Evolutionary conservation across 2,113 vertebrate species (phyloP), one percentile per base, ranked within the genome.

Genomic region (Hypomesus transpacificus): DNA sequence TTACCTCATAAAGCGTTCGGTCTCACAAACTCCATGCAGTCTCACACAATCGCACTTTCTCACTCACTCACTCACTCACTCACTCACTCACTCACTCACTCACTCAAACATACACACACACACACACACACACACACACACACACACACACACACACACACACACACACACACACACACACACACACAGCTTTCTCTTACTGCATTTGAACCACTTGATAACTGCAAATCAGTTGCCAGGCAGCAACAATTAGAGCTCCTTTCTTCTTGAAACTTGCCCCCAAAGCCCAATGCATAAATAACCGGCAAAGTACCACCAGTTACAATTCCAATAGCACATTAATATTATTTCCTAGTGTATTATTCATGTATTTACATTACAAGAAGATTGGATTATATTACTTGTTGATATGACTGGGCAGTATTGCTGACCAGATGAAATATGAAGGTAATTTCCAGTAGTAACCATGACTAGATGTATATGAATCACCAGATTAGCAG

Each of bases 401-500:
- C 70, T 58, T 50, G 77, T 82, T 59, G 77, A 71, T 68, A 80
- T 75, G 52, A 65, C 0, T 28, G 70, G 74, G 73, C 56, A 69
- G 65, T 54, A 70, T 54, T 71, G 3, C 22, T 74, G 74, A 88
- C 75, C 77, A 54, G 75, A 66, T 26, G 73, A 65, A 57, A 67
- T 72, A 75, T 83, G 77, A 82, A 86, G 20, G 54, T 61, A 85
- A 90, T 76, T 17, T 5, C 22, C 26, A 16, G 60, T 76, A 66
- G 39, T 67, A 79, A 76, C 78, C 54, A 58, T 70, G 71, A 75
- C 71, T 81, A 86, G 59, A 74, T 71, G 61, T 77, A 78, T 71
- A 72, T 63, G 80, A 74, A 71, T 70, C 81, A 76, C 80, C 56
- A 60, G 53, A 61, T 84, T 77, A 93, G 93, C 92, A 92, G 94